A percentile compares a stretch with the other conserved stretches of the same genome.
phyloP scores from a whole-genome alignment of 2,888 invertebrate genomes.

The Theretra japonica region DNA sequence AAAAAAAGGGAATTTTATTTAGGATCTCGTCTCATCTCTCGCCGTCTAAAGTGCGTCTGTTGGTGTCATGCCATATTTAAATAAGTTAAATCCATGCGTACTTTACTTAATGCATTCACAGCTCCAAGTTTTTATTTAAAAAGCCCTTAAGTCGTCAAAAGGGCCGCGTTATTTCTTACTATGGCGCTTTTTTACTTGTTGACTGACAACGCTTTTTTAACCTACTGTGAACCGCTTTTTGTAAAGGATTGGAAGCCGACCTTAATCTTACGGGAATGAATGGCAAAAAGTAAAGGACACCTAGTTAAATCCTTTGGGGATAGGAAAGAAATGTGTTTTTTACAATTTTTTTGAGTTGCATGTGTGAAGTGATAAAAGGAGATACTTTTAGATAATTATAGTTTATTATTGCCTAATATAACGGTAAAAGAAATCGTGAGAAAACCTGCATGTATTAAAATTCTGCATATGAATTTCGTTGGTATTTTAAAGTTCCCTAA shows the following conservation, averaged over 20 bases:
- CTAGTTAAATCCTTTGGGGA: constrained; percentile 19
- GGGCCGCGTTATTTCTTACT: constrained; percentile 18
- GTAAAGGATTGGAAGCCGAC: constrained; percentile 15
- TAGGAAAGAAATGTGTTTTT: neutral
- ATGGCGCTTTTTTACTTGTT: constrained; percentile 1
- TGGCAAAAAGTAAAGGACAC: constrained; percentile 7
- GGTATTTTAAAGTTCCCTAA: no score
- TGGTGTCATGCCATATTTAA: no score
- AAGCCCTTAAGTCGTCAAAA: constrained; percentile 1
- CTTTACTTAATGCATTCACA: neutral
- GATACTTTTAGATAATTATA: neutral
- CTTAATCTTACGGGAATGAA: constrained; percentile 4
- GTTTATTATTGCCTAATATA: neutral
- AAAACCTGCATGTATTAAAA: no score
- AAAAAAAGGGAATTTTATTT: no score
- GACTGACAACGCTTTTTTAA: constrained; percentile 24
- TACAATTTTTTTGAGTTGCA: neutral
- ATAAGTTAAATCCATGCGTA: no score
- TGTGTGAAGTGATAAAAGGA: neutral
- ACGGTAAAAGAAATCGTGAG: neutral
- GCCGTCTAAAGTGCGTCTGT: no score
- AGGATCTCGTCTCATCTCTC: no score
- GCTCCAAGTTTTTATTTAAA: neutral
- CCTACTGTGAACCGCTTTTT: constrained; percentile 3
- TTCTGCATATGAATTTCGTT: no score